These are phyloP conservation scores for Catharus minimus DNA, from an alignment of 2,113 vertebrate species.

Conservation along the genomic window DNA sequence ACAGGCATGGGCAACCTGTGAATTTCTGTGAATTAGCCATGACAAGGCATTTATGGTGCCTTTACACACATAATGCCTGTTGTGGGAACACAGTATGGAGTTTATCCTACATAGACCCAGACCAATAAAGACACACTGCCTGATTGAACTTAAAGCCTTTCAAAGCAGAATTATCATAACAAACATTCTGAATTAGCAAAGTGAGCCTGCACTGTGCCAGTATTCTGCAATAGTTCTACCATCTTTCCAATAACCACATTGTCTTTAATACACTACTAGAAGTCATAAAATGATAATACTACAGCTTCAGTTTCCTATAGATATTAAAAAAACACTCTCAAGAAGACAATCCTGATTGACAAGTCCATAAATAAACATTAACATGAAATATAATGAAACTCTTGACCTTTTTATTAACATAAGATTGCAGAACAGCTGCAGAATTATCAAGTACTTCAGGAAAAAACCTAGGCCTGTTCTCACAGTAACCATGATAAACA, in stretches of 20 bases:
- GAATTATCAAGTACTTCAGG: neutral
- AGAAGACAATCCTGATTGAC: neutral
- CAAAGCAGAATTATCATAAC: neutral
- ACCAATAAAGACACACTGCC: neutral
- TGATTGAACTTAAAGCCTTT: neutral
- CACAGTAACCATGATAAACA: neutral
- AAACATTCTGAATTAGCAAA: neutral
- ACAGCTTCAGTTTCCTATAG: neutral
- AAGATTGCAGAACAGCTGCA: neutral
- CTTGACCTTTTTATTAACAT: neutral
- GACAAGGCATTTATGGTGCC: neutral
- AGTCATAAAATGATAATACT: neutral
- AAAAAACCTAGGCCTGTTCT: neutral
- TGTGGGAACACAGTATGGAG: neutral
- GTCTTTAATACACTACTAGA: neutral
- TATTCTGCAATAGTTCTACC: neutral
- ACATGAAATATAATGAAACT: neutral
- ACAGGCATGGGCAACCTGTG: neutral
- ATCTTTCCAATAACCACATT: neutral
- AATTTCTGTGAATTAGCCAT: neutral
- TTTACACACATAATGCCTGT: rapidly evolving
- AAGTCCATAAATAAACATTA: neutral
- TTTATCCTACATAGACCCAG: neutral
- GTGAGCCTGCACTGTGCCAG: neutral
- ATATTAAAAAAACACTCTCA: neutral